Evolutionary conservation across 2,888 invertebrate species (phyloP).

Genomic region (Clostera curtula): DNA sequence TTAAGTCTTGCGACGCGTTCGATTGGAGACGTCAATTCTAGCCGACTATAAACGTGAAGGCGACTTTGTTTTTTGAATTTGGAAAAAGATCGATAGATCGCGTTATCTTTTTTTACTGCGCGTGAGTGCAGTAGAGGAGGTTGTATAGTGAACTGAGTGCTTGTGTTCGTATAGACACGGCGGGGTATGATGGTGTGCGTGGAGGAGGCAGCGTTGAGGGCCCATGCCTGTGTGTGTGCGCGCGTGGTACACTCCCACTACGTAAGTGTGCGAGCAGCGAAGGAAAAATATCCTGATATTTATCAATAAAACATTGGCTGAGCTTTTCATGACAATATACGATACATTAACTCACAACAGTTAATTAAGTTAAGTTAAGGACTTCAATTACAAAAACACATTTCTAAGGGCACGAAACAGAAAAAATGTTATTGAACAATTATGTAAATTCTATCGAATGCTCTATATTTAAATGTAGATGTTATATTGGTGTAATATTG

Average conservation of each 20-base stretch:
- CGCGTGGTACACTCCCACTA: constrained; percentile 64
- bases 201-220: constrained; percentile 55
- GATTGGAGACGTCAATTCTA: constrained; percentile 54
- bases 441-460: background rate
- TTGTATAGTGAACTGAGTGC: constrained; percentile 70
- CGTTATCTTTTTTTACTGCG: constrained; percentile 72
- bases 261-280: constrained; percentile 45
- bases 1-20: constrained; percentile 51
- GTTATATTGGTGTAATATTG: constrained; percentile 11
- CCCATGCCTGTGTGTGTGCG: constrained; percentile 52
- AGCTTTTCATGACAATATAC: constrained; percentile 12
- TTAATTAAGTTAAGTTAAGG: no score
- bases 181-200: constrained; percentile 48
- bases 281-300: constrained; percentile 32
- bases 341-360: no score
- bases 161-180: constrained; percentile 63
- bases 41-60: constrained; percentile 55
- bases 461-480: constrained; percentile 2
- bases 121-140: constrained; percentile 74
- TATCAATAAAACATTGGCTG: no score
- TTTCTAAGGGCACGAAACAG: no score
- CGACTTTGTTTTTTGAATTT: constrained; percentile 57
- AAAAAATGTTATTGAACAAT: no score
- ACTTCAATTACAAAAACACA: no score
- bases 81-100: constrained; percentile 72